phyloP scores from a whole-genome alignment of 2,113 vertebrate species.

The Centropristis striata region DNA sequence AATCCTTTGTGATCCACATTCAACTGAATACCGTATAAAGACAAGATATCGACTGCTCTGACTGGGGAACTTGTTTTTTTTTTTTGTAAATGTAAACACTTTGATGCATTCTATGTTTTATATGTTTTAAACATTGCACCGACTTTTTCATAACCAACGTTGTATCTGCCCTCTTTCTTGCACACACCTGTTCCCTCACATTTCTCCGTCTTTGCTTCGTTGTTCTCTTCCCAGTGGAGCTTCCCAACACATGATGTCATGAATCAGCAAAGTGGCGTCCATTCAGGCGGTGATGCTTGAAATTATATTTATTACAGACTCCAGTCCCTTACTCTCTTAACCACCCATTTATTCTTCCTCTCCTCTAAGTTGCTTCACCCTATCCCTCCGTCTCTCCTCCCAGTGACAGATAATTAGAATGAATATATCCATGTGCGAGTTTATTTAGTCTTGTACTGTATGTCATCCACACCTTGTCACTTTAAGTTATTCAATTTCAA shows the following conservation, averaged over 20 bases:
- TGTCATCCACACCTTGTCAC: conserved; percentile 50
- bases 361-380: conserved; percentile 21
- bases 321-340: conserved; percentile 28
- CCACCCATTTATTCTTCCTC: conserved; percentile 26
- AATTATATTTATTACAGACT: conserved; percentile 43
- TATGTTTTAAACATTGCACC: too few species aligned
- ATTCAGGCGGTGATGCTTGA: conserved; percentile 43
- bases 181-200: not conserved
- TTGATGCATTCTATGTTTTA: too few species aligned
- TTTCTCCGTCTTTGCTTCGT: not conserved
- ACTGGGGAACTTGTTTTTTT: too few species aligned
- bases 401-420: conserved; percentile 68
- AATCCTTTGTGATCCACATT: too few species aligned
- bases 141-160: too few species aligned
- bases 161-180: not conserved
- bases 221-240: not conserved
- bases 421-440: conserved; percentile 51
- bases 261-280: conserved; percentile 38
- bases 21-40: too few species aligned
- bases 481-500: conserved; percentile 42
- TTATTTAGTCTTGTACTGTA: conserved; percentile 45
- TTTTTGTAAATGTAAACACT: too few species aligned
- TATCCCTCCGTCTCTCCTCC: conserved; percentile 21
- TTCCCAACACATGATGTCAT: conserved; percentile 14
- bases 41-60: too few species aligned